These are phyloP conservation scores for Anodontia alba DNA, from an alignment of 2,888 invertebrate species.

Conservation along the genomic window DNA sequence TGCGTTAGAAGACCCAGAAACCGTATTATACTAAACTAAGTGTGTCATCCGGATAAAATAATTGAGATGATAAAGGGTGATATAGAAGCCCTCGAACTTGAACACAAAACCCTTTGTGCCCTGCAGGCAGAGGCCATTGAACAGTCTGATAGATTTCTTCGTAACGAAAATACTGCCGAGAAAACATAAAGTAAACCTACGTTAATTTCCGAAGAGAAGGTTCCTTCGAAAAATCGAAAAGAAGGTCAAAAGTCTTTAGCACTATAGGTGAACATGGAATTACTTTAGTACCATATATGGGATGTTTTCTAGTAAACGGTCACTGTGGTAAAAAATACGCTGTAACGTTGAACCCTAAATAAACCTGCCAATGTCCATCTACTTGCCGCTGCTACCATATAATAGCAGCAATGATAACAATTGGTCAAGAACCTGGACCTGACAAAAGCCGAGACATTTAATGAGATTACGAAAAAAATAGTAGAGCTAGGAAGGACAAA, in stretches of 20 bases:
- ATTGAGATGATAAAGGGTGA: slow-evolving; percentile 1
- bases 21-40: not conserved
- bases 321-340: not conserved
- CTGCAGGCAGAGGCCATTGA: not conserved
- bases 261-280: not conserved
- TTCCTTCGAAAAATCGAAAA: not conserved
- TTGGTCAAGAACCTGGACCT: slow-evolving; percentile 6
- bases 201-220: not conserved
- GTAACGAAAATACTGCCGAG: not conserved
- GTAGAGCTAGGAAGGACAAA: slow-evolving; percentile 5
- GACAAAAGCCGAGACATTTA: slow-evolving; percentile 6
- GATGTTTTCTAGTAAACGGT: not conserved
- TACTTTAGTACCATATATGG: not conserved
- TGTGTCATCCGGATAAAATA: slow-evolving; percentile 22
- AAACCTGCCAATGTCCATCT: slow-evolving; percentile 26
- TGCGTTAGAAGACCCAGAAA: slow-evolving; percentile 21
- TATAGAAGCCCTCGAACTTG: not conserved
- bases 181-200: not conserved
- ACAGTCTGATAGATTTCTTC: not conserved
- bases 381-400: slow-evolving; percentile 21
- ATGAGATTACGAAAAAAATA: not conserved
- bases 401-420: slow-evolving; percentile 17
- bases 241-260: not conserved
- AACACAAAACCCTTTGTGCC: not conserved
- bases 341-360: slow-evolving; percentile 20